Base-by-base conservation (phyloP, 2,797 vertebrate species). In the Brachymystax lenok region DNA sequence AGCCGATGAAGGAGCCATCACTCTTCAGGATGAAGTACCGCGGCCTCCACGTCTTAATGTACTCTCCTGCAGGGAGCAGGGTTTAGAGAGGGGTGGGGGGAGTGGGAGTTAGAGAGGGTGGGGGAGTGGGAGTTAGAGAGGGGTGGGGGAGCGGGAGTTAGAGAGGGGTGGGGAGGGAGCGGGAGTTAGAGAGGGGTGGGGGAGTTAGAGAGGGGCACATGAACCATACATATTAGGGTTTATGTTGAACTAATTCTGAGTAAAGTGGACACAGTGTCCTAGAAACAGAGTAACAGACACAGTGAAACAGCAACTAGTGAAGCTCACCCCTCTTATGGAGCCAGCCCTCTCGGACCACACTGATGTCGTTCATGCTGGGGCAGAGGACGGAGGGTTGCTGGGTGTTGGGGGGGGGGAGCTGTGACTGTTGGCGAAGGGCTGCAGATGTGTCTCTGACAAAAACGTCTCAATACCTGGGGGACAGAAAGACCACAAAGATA, bases 21-120 rank as follows among this genome's bases (percentile, higher is more conserved):
- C 96, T 98, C 87, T 99, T 98, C 73, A 99, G 85, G 69, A 99
- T 96, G 89, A 99, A 99, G 87, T 98, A 99, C 0, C 97, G 94
- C 19, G 97, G 97, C 8, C 97, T 93, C 97, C 97, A 98, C 0
- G 97, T 97, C 89, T 98, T 98, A 83, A 98, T 98, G 86, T 97
- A 99, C 90, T 98, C 96, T 76, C 97, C 96, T 98, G 84, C 4
- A 83, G 70, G 10, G 40, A 2, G 8, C 40, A 1, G 8, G 8
- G 10, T 8, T 40, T 8, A 40, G 2, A 2, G 40, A 40, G 40
- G 2, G 10, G 6, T 5, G 40, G 10, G 12, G 40, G 12, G 40
- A 10, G 4, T 4, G 2, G 40, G 40, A 40, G 40, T 12, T 46
- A 3, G 40, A 40, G 30, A 33, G 30, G 4, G 4, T 3, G 30